Evolutionary conservation across 2,888 invertebrate species (phyloP), one percentile per base, ranked within the genome.

Genomic region (Nemapogon koenigi): DNA sequence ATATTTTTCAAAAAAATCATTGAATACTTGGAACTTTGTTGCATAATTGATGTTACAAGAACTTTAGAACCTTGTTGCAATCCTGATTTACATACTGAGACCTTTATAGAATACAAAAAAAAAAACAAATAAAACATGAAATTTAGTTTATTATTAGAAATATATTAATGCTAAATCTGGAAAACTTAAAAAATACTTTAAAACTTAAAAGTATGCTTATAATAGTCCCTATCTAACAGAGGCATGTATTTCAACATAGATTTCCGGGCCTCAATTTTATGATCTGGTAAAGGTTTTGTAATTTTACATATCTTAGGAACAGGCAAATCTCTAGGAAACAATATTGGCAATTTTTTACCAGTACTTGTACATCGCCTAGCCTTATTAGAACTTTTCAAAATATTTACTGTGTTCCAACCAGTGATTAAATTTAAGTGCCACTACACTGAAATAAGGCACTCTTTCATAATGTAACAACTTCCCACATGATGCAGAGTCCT

Each of bases 351-450:
- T 22, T n/a, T n/a, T n/a, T n/a, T n/a, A n/a, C 22, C 22, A 7
- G 10, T 6, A 22, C 6, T 10, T 6, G 7, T 6, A 7, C 10
- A 8, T 22, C 22, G 6, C 22, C 22, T 22, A 7, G 10, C 7
- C 22, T 17, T 29, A 13, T 37, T 16, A 10, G 10, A 8, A 22
- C n/a, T 37, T 10, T 13, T 14, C 13, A 37, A 15, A 14, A 37
- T 29, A 19, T 25, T 30, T n/a, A 17, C 37, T 15, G 22, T 18
- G 13, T 30, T 6, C 37, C 30, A 37, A 39, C 26, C 28, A 27
- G 13, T 39, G 32, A 15, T 32, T 39, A 17, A 39, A 39, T 39
- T 33, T 32, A 10, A 39, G 11, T 10, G 33, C 16, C 8, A 17
- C 33, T 8, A 32, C 26, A 16, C 33, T 22, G n/a, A 16, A 14